A percentile compares a stretch with the other conserved stretches of the same genome.
Conservation (phyloP, 2,888 invertebrate species). For the Drosophila greeni region DNA sequence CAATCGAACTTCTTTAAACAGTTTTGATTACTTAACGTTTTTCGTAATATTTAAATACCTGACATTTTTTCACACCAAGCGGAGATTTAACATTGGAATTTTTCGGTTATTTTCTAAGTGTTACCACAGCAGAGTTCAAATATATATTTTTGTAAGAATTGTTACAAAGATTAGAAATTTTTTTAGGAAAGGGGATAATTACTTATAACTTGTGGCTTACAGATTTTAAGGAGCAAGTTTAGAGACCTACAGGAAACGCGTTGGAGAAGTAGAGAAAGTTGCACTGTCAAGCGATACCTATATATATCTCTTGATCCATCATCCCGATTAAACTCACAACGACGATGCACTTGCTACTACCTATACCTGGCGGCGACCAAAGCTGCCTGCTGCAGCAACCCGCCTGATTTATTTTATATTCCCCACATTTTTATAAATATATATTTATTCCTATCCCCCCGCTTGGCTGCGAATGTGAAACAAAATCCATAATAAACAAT, state of each 20-base stretch:
- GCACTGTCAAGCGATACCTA: neutral
- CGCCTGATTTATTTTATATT: slow-evolving; percentile 6
- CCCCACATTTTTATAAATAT: slow-evolving; percentile 4
- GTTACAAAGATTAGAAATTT: neutral
- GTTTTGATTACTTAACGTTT: neutral
- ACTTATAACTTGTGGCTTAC: neutral
- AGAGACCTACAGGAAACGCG: neutral
- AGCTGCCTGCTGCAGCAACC: slow-evolving; percentile 19
- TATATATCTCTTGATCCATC: neutral
- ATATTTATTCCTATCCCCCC: neutral
- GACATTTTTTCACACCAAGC: neutral
- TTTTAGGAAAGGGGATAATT: neutral
- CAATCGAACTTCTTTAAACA: slow-evolving; percentile 1
- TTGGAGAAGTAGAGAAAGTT: slow-evolving; percentile 1
- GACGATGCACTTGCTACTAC: slow-evolving; percentile 9
- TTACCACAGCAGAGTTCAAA: slow-evolving; percentile 1
- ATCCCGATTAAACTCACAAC: slow-evolving; percentile 11
- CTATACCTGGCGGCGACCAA: slow-evolving; percentile 8
- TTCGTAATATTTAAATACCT: neutral
- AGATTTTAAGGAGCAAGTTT: too few species aligned
- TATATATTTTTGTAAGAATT: slow-evolving; percentile 12
- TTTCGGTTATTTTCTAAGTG: neutral
- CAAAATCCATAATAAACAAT: slow-evolving; percentile 18
- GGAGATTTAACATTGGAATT: neutral
- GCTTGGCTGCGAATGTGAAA: slow-evolving; percentile 27